A percentile compares a stretch with the other conserved stretches of the same genome.
Evolutionary conservation across 2,797 vertebrate species (phyloP).

Genomic region (Urophycis tenuis): DNA sequence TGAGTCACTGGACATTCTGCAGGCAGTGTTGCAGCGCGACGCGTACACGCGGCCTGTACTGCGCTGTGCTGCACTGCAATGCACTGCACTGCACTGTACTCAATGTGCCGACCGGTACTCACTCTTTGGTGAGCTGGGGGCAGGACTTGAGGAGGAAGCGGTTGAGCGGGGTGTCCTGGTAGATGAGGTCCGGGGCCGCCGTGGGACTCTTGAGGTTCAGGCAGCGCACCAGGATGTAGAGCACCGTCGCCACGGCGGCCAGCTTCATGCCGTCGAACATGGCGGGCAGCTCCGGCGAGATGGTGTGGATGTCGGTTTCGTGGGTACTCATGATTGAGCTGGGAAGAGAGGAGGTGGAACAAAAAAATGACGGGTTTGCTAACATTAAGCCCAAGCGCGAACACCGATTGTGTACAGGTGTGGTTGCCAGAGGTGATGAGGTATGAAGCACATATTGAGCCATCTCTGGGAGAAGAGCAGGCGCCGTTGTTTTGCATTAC

Average conservation of each 20-base stretch:
- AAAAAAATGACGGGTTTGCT: background rate
- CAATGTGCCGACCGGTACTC: constrained; percentile 52
- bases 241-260: constrained; percentile 87
- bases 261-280: constrained; percentile 96
- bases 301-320: constrained; percentile 61
- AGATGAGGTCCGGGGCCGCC: constrained; percentile 84
- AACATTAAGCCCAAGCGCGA: background rate
- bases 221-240: constrained; percentile 92
- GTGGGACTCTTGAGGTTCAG: constrained; percentile 95
- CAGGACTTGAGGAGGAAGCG: constrained; percentile 92
- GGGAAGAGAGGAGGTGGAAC: constrained; percentile 19
- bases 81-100: no score
- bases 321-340: constrained; percentile 66
- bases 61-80: no score
- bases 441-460: background rate
- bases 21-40: background rate
- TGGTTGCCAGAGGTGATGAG: background rate
- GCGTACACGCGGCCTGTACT: no score
- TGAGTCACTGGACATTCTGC: background rate
- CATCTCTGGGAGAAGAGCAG: background rate
- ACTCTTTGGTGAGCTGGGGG: constrained; percentile 95
- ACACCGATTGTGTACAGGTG: background rate
- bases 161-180: constrained; percentile 85
- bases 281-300: constrained; percentile 82
- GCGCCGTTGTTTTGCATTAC: background rate